Evolutionary conservation across 2,888 invertebrate genomes (phyloP).

Genomic region (Drosophila mimica): DNA sequence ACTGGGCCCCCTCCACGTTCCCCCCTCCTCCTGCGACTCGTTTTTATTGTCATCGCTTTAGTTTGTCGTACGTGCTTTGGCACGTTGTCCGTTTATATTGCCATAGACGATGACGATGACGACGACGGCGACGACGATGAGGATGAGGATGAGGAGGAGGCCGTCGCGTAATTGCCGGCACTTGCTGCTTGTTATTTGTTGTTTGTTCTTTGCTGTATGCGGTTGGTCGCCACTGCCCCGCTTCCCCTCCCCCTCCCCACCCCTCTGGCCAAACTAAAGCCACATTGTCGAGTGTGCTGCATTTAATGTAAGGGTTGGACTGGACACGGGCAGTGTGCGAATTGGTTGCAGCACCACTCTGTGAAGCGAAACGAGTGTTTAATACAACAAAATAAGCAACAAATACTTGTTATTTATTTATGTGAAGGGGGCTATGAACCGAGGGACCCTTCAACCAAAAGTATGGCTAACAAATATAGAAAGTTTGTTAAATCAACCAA

Average conservation of each 20-base stretch:
- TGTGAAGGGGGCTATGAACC: not conserved
- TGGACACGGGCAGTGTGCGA: constrained; percentile 15
- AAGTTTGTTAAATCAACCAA: not conserved
- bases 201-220: constrained; percentile 54
- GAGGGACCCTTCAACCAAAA: not conserved
- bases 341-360: constrained; percentile 11
- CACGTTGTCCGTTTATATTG: constrained; percentile 74
- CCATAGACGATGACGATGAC: constrained; percentile 40
- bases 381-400: not conserved
- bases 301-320: constrained; percentile 62
- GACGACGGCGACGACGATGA: not conserved
- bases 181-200: constrained; percentile 64
- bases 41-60: constrained; percentile 77
- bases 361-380: constrained; percentile 43
- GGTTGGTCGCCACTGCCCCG: constrained; percentile 51
- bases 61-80: constrained; percentile 78
- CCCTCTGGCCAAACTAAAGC: constrained; percentile 2
- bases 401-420: constrained; percentile 5
- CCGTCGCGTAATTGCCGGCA: constrained; percentile 72
- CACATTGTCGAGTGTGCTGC: constrained; percentile 29
- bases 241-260: too few relatives aligned
- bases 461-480: not conserved
- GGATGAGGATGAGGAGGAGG: constrained; percentile 12
- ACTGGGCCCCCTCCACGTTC: constrained; percentile 7
- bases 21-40: constrained; percentile 57